phyloP scores from a whole-genome alignment of 2,113 vertebrate species.

The Brevimyrus niger region DNA sequence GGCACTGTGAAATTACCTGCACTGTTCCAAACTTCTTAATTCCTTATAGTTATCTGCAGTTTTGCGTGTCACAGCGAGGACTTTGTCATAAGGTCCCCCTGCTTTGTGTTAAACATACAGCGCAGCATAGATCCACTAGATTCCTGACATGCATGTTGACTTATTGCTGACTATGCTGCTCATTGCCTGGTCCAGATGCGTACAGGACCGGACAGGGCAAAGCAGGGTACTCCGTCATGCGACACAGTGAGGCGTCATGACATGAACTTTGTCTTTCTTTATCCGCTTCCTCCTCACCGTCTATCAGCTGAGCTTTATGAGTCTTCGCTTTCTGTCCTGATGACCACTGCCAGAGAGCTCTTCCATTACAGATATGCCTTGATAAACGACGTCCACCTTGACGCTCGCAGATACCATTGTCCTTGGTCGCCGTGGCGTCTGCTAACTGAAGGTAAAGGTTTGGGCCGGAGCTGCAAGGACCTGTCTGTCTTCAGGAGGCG shows the following conservation, averaged over 20 bases:
- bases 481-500: constrained; percentile 23
- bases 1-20: not conserved
- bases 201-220: not conserved
- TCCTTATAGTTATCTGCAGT: not conserved
- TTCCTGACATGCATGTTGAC: not conserved
- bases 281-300: constrained; percentile 43
- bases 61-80: not conserved
- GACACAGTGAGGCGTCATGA: not conserved
- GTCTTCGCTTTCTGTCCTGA: constrained; percentile 63
- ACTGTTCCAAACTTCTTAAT: not conserved
- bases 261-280: constrained; percentile 26
- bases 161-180: not conserved
- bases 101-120: not conserved
- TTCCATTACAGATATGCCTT: constrained; percentile 61
- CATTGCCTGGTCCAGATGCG: not conserved
- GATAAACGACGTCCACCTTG: constrained; percentile 60
- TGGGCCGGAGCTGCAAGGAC: constrained; percentile 13
- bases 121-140: not conserved
- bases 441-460: constrained; percentile 17
- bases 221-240: not conserved
- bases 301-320: constrained; percentile 66
- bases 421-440: constrained; percentile 59
- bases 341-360: constrained; percentile 65
- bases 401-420: constrained; percentile 57
- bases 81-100: not conserved